phyloP scores from a whole-genome alignment of 2,113 vertebrate species.

The Parotia lawesii region DNA sequence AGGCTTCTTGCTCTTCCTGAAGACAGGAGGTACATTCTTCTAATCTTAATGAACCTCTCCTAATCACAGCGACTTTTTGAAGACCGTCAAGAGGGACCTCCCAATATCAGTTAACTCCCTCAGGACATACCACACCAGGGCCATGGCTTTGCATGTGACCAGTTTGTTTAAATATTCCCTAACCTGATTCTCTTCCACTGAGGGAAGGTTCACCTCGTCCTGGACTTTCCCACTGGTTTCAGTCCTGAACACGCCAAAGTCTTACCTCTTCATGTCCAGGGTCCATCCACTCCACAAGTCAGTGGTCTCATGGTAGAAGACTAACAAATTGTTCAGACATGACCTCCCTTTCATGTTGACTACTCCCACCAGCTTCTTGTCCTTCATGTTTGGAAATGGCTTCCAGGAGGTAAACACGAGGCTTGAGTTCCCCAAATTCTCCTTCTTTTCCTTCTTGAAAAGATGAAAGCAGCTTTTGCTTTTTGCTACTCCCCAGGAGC shows the following conservation, averaged over 20 bases:
- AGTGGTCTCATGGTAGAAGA: too few relatives aligned
- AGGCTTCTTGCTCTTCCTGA: neutral
- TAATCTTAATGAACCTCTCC: neutral
- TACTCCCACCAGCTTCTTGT: too few relatives aligned
- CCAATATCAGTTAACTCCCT: neutral
- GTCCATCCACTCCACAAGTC: too few relatives aligned
- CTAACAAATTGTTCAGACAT: too few relatives aligned
- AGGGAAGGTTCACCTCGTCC: neutral
- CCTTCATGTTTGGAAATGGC: neutral
- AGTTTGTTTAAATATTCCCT: neutral
- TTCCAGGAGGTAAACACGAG: neutral
- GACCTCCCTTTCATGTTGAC: too few relatives aligned
- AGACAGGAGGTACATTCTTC: neutral
- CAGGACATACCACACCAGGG: neutral
- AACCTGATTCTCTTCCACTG: neutral
- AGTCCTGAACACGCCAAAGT: neutral
- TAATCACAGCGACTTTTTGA: neutral
- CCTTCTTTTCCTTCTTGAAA: neutral
- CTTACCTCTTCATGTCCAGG: neutral
- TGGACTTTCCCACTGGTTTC: neutral
- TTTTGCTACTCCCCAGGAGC: neutral
- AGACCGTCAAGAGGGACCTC: neutral
- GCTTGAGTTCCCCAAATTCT: neutral
- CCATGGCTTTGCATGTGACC: neutral
- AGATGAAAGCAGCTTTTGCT: neutral